phyloP scores from a whole-genome alignment of 2,797 vertebrate genomes.

The Gephyroberyx darwinii region DNA sequence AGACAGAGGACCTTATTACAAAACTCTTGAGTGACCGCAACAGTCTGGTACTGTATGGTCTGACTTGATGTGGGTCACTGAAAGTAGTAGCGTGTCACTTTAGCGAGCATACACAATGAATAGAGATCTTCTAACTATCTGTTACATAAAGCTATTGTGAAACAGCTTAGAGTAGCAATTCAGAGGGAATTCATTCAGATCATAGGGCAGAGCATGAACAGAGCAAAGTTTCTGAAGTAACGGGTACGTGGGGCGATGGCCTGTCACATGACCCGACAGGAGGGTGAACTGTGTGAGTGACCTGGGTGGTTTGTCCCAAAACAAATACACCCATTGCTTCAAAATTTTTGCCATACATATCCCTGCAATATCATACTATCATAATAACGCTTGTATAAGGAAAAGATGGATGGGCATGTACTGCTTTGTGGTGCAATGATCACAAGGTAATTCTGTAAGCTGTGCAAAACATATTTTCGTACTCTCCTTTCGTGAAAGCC shows the following conservation, averaged over 20 bases:
- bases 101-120: slow-evolving; percentile 45
- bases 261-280: slow-evolving; percentile 2
- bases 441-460: too few relatives aligned
- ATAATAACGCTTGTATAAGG: too few relatives aligned
- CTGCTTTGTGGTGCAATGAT: background rate
- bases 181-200: slow-evolving; percentile 26
- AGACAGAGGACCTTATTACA: slow-evolving; percentile 48
- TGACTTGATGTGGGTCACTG: slow-evolving; percentile 61
- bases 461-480: too few relatives aligned
- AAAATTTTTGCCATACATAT: background rate
- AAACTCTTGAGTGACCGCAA: slow-evolving; percentile 49
- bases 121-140: slow-evolving; percentile 34
- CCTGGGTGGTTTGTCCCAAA: background rate
- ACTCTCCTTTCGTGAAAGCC: too few relatives aligned
- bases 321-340: background rate
- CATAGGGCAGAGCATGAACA: slow-evolving; percentile 5
- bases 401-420: background rate
- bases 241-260: background rate
- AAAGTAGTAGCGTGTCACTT: slow-evolving; percentile 43
- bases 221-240: slow-evolving; percentile 15
- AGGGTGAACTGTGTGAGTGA: slow-evolving; percentile 3
- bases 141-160: slow-evolving; percentile 58
- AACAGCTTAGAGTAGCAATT: slow-evolving; percentile 50
- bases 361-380: background rate
- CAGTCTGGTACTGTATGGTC: slow-evolving; percentile 38